phyloP scores from a whole-genome alignment of 2,113 vertebrate genomes.

The Corynorhinus townsendii region DNA sequence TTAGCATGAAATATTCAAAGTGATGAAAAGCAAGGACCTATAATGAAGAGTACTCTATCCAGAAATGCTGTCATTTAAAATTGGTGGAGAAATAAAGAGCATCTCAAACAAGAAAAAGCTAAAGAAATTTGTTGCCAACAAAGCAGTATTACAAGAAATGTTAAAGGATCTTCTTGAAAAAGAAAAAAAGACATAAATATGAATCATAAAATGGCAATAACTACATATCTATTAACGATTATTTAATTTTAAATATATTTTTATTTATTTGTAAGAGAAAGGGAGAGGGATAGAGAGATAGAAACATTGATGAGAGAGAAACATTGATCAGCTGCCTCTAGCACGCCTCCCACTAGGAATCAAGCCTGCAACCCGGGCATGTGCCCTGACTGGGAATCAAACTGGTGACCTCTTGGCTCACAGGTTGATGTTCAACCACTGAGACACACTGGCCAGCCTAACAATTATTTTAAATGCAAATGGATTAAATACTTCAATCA shows the following conservation, averaged over 20 bases:
- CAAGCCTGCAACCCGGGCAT: too few relatives aligned
- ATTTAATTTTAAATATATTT: too few relatives aligned
- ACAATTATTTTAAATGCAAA: background rate
- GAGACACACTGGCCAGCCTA: too few relatives aligned
- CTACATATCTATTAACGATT: background rate
- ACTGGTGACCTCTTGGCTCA: too few relatives aligned
- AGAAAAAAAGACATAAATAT: background rate
- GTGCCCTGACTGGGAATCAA: too few relatives aligned
- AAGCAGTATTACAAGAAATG: background rate
- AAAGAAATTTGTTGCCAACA: background rate
- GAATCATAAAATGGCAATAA: background rate
- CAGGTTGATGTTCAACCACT: too few relatives aligned
- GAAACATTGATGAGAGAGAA: too few relatives aligned
- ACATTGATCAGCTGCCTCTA: too few relatives aligned
- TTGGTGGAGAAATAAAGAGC: background rate
- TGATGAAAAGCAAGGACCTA: background rate
- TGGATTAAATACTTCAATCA: background rate
- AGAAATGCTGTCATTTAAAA: background rate
- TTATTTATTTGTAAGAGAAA: too few relatives aligned
- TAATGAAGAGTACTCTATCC: background rate
- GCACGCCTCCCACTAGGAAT: too few relatives aligned
- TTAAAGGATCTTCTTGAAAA: background rate
- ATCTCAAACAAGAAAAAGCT: background rate
- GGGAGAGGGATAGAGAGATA: too few relatives aligned
- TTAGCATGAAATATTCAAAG: background rate